Percentiles rank a stretch among this genome's conserved stretches.
Evolutionary conservation across 1,140 invertebrate genomes (phyloP).

Genomic region (Harpegnathos saltator): DNA sequence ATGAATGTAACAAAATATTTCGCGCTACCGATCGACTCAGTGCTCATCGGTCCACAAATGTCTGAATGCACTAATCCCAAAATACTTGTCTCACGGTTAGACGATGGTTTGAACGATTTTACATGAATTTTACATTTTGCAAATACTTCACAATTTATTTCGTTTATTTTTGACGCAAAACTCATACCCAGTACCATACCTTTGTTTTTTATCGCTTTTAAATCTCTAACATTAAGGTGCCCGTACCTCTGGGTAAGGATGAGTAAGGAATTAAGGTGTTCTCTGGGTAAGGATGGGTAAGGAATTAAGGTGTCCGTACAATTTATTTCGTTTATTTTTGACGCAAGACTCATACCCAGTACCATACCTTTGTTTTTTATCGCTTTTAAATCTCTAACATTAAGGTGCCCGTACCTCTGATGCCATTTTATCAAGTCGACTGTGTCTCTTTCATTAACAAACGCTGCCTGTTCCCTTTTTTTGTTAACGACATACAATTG

Average conservation of each 20-base stretch:
- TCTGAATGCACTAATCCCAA: conserved; percentile 66
- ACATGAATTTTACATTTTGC: conserved; percentile 8
- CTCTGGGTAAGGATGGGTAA: too few species aligned
- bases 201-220: too few species aligned
- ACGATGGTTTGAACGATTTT: background rate
- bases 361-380: background rate
- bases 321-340: background rate
- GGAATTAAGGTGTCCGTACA: too few species aligned
- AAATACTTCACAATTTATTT: background rate
- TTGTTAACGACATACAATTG: conserved; percentile 61
- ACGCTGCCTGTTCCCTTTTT: conserved; percentile 7
- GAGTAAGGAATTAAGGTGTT: too few species aligned
- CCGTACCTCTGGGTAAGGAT: too few species aligned
- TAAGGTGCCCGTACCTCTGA: conserved; percentile 50
- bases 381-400: conserved; percentile 15
- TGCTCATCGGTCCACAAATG: conserved; percentile 67
- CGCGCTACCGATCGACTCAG: conserved; percentile 56
- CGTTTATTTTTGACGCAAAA: background rate
- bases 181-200: conserved; percentile 13
- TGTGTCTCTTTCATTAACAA: background rate
- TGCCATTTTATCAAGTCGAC: conserved; percentile 53
- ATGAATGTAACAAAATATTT: background rate
- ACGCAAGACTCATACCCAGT: background rate
- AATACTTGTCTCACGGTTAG: too few species aligned
- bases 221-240: too few species aligned